Percentiles rank a stretch among this genome's conserved stretches.
phyloP scores from a whole-genome alignment of 1,140 invertebrate genomes.

The Pinna nobilis region DNA sequence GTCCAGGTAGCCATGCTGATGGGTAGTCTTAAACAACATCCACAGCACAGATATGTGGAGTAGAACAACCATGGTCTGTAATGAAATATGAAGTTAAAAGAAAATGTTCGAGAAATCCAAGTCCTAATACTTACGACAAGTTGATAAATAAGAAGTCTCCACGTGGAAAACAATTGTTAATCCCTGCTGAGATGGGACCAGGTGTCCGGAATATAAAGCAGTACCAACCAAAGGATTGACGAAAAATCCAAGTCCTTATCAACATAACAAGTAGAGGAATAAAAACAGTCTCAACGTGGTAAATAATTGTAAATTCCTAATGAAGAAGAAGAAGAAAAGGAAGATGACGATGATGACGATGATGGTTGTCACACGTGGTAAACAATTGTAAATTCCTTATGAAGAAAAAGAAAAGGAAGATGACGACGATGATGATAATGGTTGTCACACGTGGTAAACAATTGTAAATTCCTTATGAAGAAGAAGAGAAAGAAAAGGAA shows the following conservation, averaged over 20 bases:
- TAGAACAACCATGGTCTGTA: not conserved
- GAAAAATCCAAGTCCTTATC: not conserved
- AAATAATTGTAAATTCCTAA: not conserved
- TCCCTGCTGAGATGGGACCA: not conserved
- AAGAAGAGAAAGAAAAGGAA: too few relatives aligned
- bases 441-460: not conserved
- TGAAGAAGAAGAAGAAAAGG: too few relatives aligned
- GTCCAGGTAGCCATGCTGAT: constrained; percentile 85
- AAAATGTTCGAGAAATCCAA: not conserved
- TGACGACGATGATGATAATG: too few relatives aligned
- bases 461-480: not conserved
- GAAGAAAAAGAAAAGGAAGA: too few relatives aligned
- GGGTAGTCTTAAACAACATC: not conserved
- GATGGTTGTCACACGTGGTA: too few relatives aligned
- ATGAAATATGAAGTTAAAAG: not conserved
- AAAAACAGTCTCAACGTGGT: not conserved
- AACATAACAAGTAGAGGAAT: not conserved
- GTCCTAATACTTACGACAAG: not conserved
- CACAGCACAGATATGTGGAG: not conserved
- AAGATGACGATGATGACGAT: too few relatives aligned
- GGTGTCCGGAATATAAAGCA: not conserved
- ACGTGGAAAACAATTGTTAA: not conserved
- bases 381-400: not conserved
- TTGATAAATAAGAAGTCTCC: not conserved
- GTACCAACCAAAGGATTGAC: not conserved